Percentiles rank a stretch among this genome's conserved stretches.
Evolutionary conservation across 2,113 vertebrate genomes (phyloP).

Genomic region (Neogale vison): DNA sequence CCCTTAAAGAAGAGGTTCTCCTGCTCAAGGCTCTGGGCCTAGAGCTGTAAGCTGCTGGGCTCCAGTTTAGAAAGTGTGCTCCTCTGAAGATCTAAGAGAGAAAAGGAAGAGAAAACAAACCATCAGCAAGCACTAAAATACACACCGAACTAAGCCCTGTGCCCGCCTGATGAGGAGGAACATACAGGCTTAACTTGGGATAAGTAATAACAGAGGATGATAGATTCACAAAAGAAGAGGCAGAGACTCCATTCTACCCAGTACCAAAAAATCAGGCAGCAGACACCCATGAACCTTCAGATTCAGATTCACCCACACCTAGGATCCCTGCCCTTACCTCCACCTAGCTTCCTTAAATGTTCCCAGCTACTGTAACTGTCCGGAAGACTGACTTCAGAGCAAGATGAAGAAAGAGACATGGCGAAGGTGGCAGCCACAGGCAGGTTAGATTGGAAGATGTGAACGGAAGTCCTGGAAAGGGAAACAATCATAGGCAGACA

Average conservation of each 20-base stretch:
- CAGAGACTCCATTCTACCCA: background rate
- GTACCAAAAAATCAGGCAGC: background rate
- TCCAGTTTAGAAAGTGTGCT: slow-evolving; percentile 8
- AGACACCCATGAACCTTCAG: background rate
- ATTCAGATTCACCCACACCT: background rate
- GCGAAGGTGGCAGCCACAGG: background rate
- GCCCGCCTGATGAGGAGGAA: background rate
- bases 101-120: slow-evolving; percentile 45
- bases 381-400: slow-evolving; percentile 53
- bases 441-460: slow-evolving; percentile 44
- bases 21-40: slow-evolving; percentile 6
- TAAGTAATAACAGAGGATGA: background rate
- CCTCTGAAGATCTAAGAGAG: slow-evolving; percentile 42
- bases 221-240: slow-evolving; percentile 12
- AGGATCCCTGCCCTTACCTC: slow-evolving; percentile 15
- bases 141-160: background rate
- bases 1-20: slow-evolving; percentile 16
- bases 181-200: background rate
- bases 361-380: slow-evolving; percentile 43
- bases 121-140: slow-evolving; percentile 17
- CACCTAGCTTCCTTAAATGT: slow-evolving; percentile 58
- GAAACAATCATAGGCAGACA: slow-evolving; percentile 39
- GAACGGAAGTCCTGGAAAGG: slow-evolving; percentile 44
- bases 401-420: slow-evolving; percentile 32
- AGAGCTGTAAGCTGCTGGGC: background rate